These are phyloP conservation scores for Saguinus midas DNA, from an alignment of 2,113 vertebrate species.

Conservation along the genomic window DNA sequence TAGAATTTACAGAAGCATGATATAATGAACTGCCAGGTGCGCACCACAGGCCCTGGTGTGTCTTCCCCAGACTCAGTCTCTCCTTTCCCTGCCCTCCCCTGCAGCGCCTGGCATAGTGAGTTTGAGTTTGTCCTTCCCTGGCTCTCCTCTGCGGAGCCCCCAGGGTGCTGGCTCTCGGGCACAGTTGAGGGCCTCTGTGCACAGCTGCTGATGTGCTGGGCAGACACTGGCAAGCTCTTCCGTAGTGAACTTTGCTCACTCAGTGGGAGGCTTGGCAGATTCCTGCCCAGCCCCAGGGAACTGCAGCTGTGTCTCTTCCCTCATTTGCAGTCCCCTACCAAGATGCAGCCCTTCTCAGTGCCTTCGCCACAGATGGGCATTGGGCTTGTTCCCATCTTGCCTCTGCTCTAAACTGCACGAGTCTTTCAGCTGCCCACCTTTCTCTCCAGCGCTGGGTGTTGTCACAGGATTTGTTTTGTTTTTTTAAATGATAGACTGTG, in stretches of 20 bases:
- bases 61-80: not conserved
- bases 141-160: not conserved
- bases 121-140: accelerated
- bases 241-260: too few species aligned
- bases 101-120: accelerated
- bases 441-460: not conserved
- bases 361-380: not conserved
- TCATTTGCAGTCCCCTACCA: accelerated
- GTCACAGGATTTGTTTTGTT: not conserved
- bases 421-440: too few species aligned
- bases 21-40: accelerated
- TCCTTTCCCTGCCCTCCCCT: too few species aligned
- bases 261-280: not conserved
- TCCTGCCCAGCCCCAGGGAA: too few species aligned
- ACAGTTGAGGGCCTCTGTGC: too few species aligned
- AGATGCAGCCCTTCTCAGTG: too few species aligned
- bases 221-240: not conserved
- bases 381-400: accelerated
- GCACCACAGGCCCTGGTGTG: too few species aligned
- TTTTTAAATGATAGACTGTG: not conserved
- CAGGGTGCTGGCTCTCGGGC: not conserved
- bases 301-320: not conserved
- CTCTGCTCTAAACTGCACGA: not conserved
- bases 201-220: too few species aligned
- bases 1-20: not conserved